Evolutionary conservation across 1,140 invertebrate species (phyloP), one percentile per base, ranked within the genome.

Genomic region (Orchesella cincta): DNA sequence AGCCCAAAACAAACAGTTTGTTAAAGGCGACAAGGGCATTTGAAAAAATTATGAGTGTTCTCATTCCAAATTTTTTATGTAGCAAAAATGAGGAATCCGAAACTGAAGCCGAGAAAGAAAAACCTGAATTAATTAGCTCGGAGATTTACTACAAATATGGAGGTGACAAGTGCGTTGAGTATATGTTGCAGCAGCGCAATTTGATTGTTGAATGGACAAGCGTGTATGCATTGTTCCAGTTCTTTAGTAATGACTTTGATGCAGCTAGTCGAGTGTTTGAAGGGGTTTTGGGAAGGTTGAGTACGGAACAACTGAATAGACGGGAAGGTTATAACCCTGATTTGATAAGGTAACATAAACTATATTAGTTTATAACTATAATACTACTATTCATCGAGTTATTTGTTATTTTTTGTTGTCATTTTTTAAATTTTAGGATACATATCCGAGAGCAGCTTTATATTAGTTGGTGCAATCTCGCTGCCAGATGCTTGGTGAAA

Each of bases 371-470:
- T n/a, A n/a, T n/a, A n/a, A n/a, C n/a, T 77, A 73, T 72, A 33
- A 23, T 5, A 12, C 3, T 71, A 31, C 35, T 28, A 71, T 8
- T 12, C 35, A n/a, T n/a, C n/a, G n/a, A n/a, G n/a, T n/a, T n/a
- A n/a, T n/a, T n/a, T n/a, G n/a, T n/a, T 46, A 12, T 46, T 46
- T 46, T 46, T 12, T 20, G 39, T 46, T 46, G 8, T 20, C 5
- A 31, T 72, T 76, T 1, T 76, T 67, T 29, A 28, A 73, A 33
- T 46, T 74, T 76, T 62, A 28, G 8, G 73, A 70, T 74, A 34
- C 39, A 82, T 51, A 79, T 80, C 34, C 23, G 79, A 26, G 81
- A 82, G 33, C 81, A 82, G 54, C 46, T 82, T 0, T 82, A 80
- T 33, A 74, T 82, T 0, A 54, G 29, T 20, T 82, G 81, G 81